Conservation (phyloP, 2,888 invertebrate genomes). For the Drosophila greeni region DNA sequence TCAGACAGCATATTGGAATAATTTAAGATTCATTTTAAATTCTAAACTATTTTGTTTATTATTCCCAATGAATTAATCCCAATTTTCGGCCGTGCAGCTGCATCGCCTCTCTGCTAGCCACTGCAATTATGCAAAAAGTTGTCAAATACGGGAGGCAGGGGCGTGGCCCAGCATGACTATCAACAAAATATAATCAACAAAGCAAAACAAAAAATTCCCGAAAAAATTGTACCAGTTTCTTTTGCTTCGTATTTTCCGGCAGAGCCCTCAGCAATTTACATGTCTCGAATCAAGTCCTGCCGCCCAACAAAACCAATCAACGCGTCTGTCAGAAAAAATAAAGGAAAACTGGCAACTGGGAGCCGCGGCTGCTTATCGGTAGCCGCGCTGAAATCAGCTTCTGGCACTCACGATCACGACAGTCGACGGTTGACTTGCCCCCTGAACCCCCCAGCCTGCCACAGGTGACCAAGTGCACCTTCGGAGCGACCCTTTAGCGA, state of each 20-base stretch:
- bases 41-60: no score
- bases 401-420: conserved; percentile 76
- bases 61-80: no score
- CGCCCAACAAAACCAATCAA: conserved; percentile 73
- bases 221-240: conserved; percentile 66
- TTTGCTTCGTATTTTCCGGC: conserved; percentile 34
- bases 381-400: conserved; percentile 74
- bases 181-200: conserved; percentile 63
- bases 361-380: conserved; percentile 72
- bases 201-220: conserved; percentile 36
- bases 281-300: conserved; percentile 59
- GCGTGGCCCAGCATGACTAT: conserved; percentile 60
- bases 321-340: conserved; percentile 62
- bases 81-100: not conserved
- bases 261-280: conserved; percentile 71
- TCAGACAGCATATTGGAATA: no score
- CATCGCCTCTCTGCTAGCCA: conserved; percentile 22
- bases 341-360: conserved; percentile 46
- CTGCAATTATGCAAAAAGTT: conserved; percentile 70
- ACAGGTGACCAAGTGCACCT: conserved; percentile 14
- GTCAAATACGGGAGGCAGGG: conserved; percentile 57
- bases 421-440: conserved; percentile 25
- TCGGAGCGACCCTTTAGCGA: conserved; percentile 59
- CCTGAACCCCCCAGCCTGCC: not conserved
- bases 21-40: no score